A percentile compares a stretch with the other conserved stretches of the same genome.
Conservation (phyloP, 2,888 invertebrate species). For the Plagiodera versicolora region DNA sequence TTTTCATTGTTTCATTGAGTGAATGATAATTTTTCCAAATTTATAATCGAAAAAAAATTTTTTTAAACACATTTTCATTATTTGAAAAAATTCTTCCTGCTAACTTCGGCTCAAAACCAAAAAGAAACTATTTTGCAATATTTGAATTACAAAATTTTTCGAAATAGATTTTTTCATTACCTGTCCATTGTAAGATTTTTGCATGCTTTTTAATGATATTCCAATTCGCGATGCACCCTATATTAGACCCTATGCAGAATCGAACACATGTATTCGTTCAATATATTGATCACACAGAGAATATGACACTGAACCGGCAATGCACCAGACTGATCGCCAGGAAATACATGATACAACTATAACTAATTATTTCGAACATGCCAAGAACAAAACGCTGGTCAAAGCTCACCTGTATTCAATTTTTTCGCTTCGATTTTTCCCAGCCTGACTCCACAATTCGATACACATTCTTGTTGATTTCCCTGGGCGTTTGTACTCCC, state of each 20-base stretch:
- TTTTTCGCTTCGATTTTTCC: constrained; percentile 21
- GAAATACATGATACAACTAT: not conserved
- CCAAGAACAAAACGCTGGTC: not conserved
- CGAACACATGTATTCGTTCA: constrained; percentile 21
- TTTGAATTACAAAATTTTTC: too few relatives aligned
- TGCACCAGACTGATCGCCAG: constrained; percentile 18
- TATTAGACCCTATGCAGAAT: not conserved
- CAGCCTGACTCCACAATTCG: constrained; percentile 10
- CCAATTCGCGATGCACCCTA: not conserved
- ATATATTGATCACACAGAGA: constrained; percentile 28
- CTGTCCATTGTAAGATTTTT: not conserved
- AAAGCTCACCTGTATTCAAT: constrained; percentile 23
- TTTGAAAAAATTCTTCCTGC: too few relatives aligned
- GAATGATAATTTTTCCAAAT: too few relatives aligned
- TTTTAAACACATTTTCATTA: too few relatives aligned
- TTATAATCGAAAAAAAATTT: too few relatives aligned
- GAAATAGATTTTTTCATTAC: not conserved
- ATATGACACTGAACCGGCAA: constrained; percentile 23
- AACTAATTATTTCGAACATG: not conserved
- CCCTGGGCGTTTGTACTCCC: not conserved
- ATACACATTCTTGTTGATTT: constrained; percentile 22
- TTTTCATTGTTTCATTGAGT: too few relatives aligned
- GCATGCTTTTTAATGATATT: not conserved
- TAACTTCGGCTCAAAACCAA: too few relatives aligned
- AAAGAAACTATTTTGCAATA: too few relatives aligned